Evolutionary conservation across 2,797 vertebrate species (phyloP).

Genomic region (Pseudopleuronectes americanus): DNA sequence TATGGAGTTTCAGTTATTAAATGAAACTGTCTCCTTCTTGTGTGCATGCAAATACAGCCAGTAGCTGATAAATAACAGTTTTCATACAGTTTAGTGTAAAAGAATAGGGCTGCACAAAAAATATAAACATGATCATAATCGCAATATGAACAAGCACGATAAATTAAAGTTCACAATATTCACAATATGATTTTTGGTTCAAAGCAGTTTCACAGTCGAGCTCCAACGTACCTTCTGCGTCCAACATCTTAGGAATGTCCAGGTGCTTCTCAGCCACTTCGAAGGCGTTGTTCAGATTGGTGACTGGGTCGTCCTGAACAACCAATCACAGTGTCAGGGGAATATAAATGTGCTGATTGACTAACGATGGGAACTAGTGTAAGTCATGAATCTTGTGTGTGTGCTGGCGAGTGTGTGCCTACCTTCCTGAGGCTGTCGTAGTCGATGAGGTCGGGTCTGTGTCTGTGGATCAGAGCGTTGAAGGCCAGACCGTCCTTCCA

Average conservation of each 20-base stretch:
- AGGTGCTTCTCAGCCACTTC: constrained; percentile 96
- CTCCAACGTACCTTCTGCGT: constrained; percentile 88
- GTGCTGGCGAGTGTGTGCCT: neutral
- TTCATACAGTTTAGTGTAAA: too few relatives aligned
- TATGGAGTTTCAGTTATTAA: neutral
- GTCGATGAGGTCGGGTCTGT: constrained; percentile 94
- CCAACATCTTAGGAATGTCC: constrained; percentile 98
- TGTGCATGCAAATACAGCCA: constrained; percentile 5
- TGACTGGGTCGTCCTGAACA: constrained; percentile 90
- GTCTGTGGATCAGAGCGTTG: constrained; percentile 95
- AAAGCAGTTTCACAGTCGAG: neutral
- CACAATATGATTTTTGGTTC: neutral
- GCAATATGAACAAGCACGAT: too few relatives aligned
- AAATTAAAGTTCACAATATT: too few relatives aligned
- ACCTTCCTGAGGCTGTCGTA: constrained; percentile 97
- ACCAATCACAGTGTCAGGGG: constrained; percentile 20
- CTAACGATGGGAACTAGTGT: too few relatives aligned
- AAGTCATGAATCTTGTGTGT: neutral
- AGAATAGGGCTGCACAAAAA: too few relatives aligned
- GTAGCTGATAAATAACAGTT: neutral
- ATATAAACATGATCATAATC: too few relatives aligned
- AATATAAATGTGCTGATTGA: neutral
- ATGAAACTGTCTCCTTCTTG: neutral
- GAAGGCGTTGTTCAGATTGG: constrained; percentile 96
- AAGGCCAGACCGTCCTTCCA: constrained; percentile 97